Evolutionary conservation across 2,797 vertebrate species (phyloP).

Genomic region (Malacoraja senta): DNA sequence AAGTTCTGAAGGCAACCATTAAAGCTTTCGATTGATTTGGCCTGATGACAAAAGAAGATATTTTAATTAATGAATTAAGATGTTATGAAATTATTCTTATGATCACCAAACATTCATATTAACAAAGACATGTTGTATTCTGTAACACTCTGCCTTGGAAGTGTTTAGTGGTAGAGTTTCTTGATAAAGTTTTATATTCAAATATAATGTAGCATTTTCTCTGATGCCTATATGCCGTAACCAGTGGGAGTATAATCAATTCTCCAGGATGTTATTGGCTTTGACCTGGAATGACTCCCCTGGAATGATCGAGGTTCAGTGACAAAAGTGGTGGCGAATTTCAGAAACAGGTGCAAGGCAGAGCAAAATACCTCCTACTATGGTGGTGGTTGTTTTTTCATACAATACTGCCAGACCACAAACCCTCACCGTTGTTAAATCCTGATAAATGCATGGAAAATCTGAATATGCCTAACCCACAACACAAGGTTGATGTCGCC

Average conservation of each 20-base stretch:
- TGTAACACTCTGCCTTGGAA: not conserved
- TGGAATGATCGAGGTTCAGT: not conserved
- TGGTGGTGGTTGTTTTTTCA: not conserved
- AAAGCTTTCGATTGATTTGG: slow-evolving; percentile 77
- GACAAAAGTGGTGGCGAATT: not conserved
- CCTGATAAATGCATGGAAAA: not conserved
- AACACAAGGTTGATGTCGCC: not conserved
- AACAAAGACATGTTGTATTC: not conserved
- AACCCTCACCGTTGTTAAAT: not conserved
- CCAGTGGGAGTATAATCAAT: not conserved
- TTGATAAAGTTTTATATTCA: not conserved
- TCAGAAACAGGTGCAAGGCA: not conserved
- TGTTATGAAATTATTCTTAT: not conserved
- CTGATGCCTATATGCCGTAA: not conserved
- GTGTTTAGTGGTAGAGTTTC: not conserved
- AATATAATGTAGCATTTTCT: not conserved
- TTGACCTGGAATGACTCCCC: not conserved
- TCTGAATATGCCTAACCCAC: not conserved
- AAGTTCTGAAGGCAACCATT: slow-evolving; percentile 78
- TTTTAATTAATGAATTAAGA: not conserved
- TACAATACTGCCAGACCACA: not conserved
- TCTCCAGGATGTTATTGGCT: not conserved
- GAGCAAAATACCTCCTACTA: not conserved
- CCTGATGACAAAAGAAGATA: slow-evolving; percentile 54
- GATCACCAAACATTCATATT: not conserved